Evolutionary conservation across 1,140 invertebrate genomes (phyloP).

Genomic region (Drosophila nebulosa): DNA sequence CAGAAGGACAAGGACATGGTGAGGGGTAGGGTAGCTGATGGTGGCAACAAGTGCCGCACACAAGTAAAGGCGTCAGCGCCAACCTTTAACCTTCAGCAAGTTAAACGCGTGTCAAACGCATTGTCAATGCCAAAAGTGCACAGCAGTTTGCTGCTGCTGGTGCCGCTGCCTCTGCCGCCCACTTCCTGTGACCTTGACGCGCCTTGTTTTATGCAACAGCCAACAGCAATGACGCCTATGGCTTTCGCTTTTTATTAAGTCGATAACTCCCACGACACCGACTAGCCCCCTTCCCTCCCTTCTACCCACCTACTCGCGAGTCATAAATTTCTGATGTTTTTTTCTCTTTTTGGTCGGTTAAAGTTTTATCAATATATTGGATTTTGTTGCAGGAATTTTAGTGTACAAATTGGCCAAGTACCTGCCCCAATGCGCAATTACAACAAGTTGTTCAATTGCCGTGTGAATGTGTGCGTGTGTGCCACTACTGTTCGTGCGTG

Average conservation of each 20-base stretch:
- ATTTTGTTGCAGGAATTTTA: slow-evolving; percentile 40
- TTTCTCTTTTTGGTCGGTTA: slow-evolving; percentile 15
- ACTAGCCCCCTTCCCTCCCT: not conserved
- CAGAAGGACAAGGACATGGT: not conserved
- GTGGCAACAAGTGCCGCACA: slow-evolving; percentile 54
- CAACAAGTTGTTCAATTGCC: slow-evolving; percentile 52
- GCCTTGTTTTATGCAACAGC: slow-evolving; percentile 51
- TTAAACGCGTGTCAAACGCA: slow-evolving; percentile 46
- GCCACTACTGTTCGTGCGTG: not conserved
- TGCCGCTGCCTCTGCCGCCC: slow-evolving; percentile 20
- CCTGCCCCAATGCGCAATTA: slow-evolving; percentile 64
- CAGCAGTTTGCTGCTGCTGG: no score
- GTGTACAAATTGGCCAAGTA: slow-evolving; percentile 51
- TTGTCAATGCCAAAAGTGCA: slow-evolving; percentile 59
- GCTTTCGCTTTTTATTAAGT: slow-evolving; percentile 69
- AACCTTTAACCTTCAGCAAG: slow-evolving; percentile 50
- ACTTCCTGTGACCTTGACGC: slow-evolving; percentile 64
- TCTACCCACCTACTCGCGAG: not conserved
- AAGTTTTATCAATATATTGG: slow-evolving; percentile 78
- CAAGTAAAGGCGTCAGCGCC: not conserved
- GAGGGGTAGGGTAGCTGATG: slow-evolving; percentile 7
- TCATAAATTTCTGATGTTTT: slow-evolving; percentile 41
- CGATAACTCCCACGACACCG: slow-evolving; percentile 53
- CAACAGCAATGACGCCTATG: slow-evolving; percentile 55
- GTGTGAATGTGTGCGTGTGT: not conserved